Base-by-base conservation (phyloP, 2,797 vertebrate genomes). In the Sebastes vulpes region DNA sequence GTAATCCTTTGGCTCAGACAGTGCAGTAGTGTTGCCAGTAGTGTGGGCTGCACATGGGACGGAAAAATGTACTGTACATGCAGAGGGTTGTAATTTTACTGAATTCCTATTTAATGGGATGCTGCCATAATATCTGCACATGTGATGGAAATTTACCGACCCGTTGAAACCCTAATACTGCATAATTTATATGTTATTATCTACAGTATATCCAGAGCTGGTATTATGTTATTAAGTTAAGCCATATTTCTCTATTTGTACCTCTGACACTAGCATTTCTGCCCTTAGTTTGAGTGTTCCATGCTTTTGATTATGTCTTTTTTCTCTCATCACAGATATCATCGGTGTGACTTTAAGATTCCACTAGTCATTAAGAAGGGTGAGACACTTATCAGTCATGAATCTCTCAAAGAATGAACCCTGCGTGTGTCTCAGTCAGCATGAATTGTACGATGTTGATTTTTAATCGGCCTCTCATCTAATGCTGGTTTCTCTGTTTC, bases 271-370 rank as follows among this genome's bases (percentile, higher is more conserved):
- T 29, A 25, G 5, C 9, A 3, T 50, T 20, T 72, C 8, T 28
- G 26, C 25, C 14, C 7, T 18, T 12, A 0, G 4, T 61, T 31
- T 4, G 1, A 3, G 10, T 25, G 0, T 57, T 56, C n/a, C 52
- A 3, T 16, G 1, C 3, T 12, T 63, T 23, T 71, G 1, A 65
- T 57, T 6, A 3, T 50, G 6, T 56, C 63, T 68, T 77, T 50
- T 50, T 7, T 77, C 58, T 69, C 28, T 88, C 53, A 23, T 81
- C 58, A 10, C 88, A 99, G 99, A 95, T 99, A 99, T 87, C 98
- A 99, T 95, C 97, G 98, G 70, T 99, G 99, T 96, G 98, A 99
- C 94, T 99, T 99, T 95, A 99, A 97, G 95, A 99, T 99, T 93
- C 98, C 99, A 2, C 96, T 99, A 5, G 88, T 97, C 75, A 96